These are phyloP conservation scores for Asarcornis scutulata DNA, from an alignment of 2,113 vertebrate genomes.

Conservation along the genomic window DNA sequence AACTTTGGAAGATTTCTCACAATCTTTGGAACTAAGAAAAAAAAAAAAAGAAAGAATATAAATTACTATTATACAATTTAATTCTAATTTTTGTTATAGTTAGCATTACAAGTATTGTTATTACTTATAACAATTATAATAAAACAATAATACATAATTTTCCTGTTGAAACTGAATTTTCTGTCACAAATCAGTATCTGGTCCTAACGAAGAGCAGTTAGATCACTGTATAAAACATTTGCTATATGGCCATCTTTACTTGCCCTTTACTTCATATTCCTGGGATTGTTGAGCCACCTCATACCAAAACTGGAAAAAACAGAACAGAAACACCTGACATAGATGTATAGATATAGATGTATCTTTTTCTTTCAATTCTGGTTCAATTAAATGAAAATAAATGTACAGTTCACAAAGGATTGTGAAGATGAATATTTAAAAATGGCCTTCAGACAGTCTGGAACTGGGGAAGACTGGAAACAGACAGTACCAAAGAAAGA, in stretches of 20 bases:
- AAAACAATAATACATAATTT: neutral
- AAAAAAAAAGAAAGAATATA: neutral
- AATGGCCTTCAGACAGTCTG: neutral
- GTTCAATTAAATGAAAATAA: neutral
- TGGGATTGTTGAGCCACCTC: fast-evolving
- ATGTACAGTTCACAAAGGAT: neutral
- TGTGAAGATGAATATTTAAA: neutral
- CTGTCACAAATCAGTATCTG: neutral
- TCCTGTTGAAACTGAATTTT: neutral
- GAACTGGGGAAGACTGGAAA: neutral
- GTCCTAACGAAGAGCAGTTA: fast-evolving
- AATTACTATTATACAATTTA: neutral
- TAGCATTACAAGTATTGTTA: neutral
- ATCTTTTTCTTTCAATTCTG: neutral
- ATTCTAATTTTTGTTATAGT: neutral
- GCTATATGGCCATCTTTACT: neutral
- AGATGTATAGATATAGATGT: neutral
- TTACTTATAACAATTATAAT: no score
- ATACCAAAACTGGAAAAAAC: neutral
- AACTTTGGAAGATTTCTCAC: neutral
- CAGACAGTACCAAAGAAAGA: neutral
- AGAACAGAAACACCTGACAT: neutral
- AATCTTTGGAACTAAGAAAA: neutral
- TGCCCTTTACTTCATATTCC: neutral
- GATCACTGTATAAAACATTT: neutral